Base-by-base conservation (phyloP, 1,140 invertebrate species). In the Halesus radiatus region DNA sequence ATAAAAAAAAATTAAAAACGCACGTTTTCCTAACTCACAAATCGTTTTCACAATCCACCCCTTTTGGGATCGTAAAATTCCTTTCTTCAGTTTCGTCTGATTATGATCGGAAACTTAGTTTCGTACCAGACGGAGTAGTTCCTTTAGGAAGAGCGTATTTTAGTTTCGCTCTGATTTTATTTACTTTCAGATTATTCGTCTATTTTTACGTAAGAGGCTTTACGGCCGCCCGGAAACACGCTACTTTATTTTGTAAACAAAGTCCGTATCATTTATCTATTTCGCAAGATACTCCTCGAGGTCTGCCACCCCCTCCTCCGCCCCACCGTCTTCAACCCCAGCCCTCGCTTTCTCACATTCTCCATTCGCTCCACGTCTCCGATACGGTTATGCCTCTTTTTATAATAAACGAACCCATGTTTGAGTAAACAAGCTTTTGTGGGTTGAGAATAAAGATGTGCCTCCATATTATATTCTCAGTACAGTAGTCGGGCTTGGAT, bases 201-300 rank as follows among this genome's bases (percentile, higher is more conserved):
- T 70, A 37, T 70, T 70, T 45, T 50, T 18, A 20, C 18, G 22
- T 22, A 29, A 66, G 66, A 70, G 45, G 32, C 66, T 70, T 70
- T 70, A 70, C 23, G n/a, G 23, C 37, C 20, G 32, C 37, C 15
- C 66, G n/a, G 66, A 50, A 37, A 50, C 66, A 70, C 52, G 66
- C 22, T 50, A 70, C 37, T 70, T 70, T 70, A 70, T 70, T 70
- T 70, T 52, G 66, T 70, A 70, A 70, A 70, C 66, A 70, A 70
- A 70, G 66, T 70, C 66, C 37, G 37, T 70, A 70, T 70, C 66
- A 45, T 70, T 70, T 50, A 37, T 70, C 66, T 50, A 37, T 70
- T 52, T 66, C 16, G 22, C 16, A 26, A 26, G 62, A 66, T 66
- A 66, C 26, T 66, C 62, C 22, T 66, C 26, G 22, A 16, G 10